Base-by-base conservation (phyloP, 1,140 invertebrate genomes). In the Conus betulinus region DNA sequence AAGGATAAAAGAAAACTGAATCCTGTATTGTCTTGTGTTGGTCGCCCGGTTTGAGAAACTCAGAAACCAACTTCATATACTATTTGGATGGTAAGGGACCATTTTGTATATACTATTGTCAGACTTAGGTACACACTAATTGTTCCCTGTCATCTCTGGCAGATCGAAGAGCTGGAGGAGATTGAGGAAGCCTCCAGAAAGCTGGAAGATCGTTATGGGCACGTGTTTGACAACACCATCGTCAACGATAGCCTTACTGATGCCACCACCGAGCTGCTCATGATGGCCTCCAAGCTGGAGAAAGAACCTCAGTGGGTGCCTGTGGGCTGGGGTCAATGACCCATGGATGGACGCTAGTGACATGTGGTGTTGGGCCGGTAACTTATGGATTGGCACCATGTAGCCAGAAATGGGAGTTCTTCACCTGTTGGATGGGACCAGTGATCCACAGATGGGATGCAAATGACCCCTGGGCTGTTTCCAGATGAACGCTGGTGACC, bases 241-340 rank as follows among this genome's bases (percentile, higher is more conserved):
- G 96, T 98, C 0, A 99, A 99, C 95, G 97, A 98, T 94, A 98
- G 99, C 95, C 97, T 98, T 90, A 98, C 99, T 93, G 96, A 97
- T 82, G 99, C 99, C 0, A 98, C 98, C 95, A 97, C 97, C 88
- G 97, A 98, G 95, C 97, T 99, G 53, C 96, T 98, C 78, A 98
- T 98, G 94, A 98, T 98, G 1, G 96, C 99, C 83, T 98, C 99
- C 90, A 95, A 97, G 23, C 96, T 99, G 83, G 97, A 97, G 87
- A 98, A 97, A 63, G 98, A 99, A 94, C 97, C 99, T 93, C 99
- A 99, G 96, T 99, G 99, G 99, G 98, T 99, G 57, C 99, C 99
- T 11, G 97, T 99, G 39, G 98, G 98, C 93, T 99, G 99, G 99
- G 98, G 99, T 84, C 99, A 99, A 95, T 94, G 89, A 60, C 67